Evolutionary conservation across 2,113 vertebrate species (phyloP).

Genomic region (Cyprinus carpio): DNA sequence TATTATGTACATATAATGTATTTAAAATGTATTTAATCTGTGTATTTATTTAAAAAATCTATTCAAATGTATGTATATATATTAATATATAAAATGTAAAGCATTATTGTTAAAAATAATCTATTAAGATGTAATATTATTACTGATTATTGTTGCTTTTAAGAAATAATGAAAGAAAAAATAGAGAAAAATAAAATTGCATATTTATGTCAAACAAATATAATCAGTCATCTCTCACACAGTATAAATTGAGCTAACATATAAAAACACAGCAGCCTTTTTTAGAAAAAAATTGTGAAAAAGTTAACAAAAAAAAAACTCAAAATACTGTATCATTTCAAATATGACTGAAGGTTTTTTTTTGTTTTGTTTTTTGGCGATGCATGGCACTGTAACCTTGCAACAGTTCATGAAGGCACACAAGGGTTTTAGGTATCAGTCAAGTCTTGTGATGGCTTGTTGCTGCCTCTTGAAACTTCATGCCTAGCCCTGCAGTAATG

Average conservation of each 20-base stretch:
- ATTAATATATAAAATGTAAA: not conserved
- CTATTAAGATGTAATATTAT: too few relatives aligned
- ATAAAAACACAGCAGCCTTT: not conserved
- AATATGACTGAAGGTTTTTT: not conserved
- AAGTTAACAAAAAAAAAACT: too few relatives aligned
- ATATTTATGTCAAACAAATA: too few relatives aligned
- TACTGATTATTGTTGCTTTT: not conserved
- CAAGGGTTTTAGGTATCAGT: constrained; percentile 3
- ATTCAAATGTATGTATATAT: not conserved
- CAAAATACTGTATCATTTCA: not conserved
- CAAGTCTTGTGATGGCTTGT: constrained; percentile 26
- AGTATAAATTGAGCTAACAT: not conserved
- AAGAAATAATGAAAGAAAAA: not conserved
- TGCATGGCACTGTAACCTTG: not conserved
- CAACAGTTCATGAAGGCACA: not conserved
- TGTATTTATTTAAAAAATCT: not conserved
- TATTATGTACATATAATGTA: not conserved
- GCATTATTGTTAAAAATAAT: too few relatives aligned
- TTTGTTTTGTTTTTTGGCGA: too few relatives aligned
- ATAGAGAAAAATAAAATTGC: too few relatives aligned
- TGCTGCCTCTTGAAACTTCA: constrained; percentile 4
- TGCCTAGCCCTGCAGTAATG: not conserved
- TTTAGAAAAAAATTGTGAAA: not conserved
- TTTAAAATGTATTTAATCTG: not conserved
- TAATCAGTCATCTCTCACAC: not conserved